Evolutionary conservation across 2,797 vertebrate species (phyloP), one percentile per base, ranked within the genome.

Genomic region (Brachyrhaphis roseni): DNA sequence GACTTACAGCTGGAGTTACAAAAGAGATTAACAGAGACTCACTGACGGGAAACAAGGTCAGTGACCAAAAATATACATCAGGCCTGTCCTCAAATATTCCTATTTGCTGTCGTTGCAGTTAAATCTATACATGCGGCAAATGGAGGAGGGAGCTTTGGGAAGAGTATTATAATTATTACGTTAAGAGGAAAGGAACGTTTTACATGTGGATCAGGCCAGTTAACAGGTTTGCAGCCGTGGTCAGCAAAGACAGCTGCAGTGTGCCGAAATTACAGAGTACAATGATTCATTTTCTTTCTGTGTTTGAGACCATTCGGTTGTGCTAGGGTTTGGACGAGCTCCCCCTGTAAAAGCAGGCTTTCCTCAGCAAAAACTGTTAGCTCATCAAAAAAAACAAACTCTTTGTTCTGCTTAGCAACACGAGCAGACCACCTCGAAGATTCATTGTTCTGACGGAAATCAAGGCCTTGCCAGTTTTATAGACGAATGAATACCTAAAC

Each of bases 91-190:
- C 83, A 90, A 88, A 89, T 89, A 84, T 88, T 91, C 87, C 88
- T 87, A 85, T 76, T 93, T 91, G 89, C 93, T 91, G 89, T 88
- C 91, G 87, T 85, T 88, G 90, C 84, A 85, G 87, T 92, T 90
- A 91, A 91, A 91, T 79, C 85, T 91, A 86, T 90, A 88, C 89
- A 92, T 91, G 86, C 88, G 88, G 89, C 90, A 89, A 86, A 76
- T 88, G 86, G 93, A 87, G 87, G 79, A 78, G 81, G 88, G 84
- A 80, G 78, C 79, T 78, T 87, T 92, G 92, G 86, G 90, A 95
- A 92, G 93, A 92, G 90, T 87, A 90, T 90, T 88, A 78, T 94
- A 94, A 95, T 96, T 92, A 94, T 91, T 91, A 83, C 81, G 87
- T 93, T 87, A 85, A 77, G 75, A 87, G 89, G 93, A 95, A 90